Evolutionary conservation across 2,113 vertebrate genomes (phyloP).

Genomic region (Chamaea fasciata): DNA sequence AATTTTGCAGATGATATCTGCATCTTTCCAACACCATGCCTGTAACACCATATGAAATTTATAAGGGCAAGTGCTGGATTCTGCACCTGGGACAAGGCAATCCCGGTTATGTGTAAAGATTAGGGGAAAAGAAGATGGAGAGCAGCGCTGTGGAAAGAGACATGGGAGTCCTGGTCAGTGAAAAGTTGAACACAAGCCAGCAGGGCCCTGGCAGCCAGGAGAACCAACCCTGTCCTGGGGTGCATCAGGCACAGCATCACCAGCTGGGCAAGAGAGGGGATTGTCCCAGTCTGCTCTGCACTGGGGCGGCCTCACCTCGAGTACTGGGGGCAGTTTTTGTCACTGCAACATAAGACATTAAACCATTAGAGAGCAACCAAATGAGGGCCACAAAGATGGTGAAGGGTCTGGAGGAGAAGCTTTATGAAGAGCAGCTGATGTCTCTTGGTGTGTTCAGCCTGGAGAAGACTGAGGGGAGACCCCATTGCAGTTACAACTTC

Average conservation of each 20-base stretch:
- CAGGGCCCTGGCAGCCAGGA: background rate
- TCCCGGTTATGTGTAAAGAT: no score
- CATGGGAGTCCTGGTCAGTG: rapidly evolving
- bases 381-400: background rate
- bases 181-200: rapidly evolving
- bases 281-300: background rate
- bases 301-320: rapidly evolving
- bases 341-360: background rate
- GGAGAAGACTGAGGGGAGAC: background rate
- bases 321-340: background rate
- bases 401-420: background rate
- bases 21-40: background rate
- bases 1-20: background rate
- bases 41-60: background rate
- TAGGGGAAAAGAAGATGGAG: background rate
- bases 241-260: rapidly evolving
- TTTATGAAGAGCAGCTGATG: background rate
- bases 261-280: rapidly evolving
- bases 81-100: background rate
- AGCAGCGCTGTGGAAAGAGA: rapidly evolving
- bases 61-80: background rate
- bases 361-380: background rate
- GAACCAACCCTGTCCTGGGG: rapidly evolving
- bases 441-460: background rate
- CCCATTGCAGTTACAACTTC: background rate